phyloP scores from a whole-genome alignment of 1,140 invertebrate species.

The Dendrolimus punctatus region DNA sequence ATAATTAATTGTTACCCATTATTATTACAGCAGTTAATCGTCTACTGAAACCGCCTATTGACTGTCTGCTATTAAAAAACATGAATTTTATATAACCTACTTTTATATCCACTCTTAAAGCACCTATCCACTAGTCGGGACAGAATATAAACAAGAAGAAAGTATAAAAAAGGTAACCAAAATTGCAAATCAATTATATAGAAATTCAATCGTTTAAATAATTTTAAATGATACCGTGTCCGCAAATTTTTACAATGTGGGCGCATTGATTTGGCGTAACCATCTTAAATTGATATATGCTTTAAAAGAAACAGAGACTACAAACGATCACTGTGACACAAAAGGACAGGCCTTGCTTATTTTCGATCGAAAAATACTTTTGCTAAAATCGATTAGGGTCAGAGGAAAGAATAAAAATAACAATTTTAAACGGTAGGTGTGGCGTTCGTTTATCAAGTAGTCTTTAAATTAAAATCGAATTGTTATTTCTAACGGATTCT shows the following conservation, averaged over 20 bases:
- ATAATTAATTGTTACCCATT: no score
- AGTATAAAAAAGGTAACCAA: not conserved
- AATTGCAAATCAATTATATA: not conserved
- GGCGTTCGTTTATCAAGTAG: conserved; percentile 31
- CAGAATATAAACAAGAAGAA: not conserved
- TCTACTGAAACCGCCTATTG: no score
- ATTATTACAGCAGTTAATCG: no score
- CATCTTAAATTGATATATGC: conserved; percentile 34
- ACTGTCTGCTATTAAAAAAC: no score
- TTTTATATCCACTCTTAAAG: no score
- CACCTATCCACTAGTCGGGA: no score
- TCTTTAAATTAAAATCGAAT: conserved; percentile 56
- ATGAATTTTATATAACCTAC: no score
- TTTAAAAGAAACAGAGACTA: conserved; percentile 25
- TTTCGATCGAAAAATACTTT: conserved; percentile 1
- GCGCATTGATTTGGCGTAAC: conserved; percentile 51
- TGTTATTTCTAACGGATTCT: conserved; percentile 48
- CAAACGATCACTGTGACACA: conserved; percentile 10
- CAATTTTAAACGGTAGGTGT: conserved; percentile 45
- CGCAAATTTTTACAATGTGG: conserved; percentile 29
- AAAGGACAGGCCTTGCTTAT: conserved; percentile 21
- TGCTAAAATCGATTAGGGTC: conserved; percentile 4
- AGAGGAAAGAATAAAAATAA: conserved; percentile 15
- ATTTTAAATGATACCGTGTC: conserved; percentile 27
- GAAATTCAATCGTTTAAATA: conserved; percentile 5